Conservation (phyloP, 2,888 invertebrate genomes). For the Aromia moschata region DNA sequence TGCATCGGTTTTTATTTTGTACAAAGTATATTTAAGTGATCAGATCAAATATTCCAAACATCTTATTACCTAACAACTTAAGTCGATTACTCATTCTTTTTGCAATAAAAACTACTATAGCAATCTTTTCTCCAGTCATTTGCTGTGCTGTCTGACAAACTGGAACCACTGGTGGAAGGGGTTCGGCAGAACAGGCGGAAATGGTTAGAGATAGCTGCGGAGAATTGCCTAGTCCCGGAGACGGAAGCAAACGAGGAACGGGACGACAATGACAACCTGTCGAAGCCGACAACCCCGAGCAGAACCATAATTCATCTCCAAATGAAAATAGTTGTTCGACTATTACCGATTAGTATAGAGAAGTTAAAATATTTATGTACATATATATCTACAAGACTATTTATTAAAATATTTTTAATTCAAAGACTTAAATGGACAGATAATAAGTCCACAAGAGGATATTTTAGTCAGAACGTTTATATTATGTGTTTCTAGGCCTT, state of each 20-base stretch:
- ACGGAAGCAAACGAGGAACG: constrained; percentile 43
- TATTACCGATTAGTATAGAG: constrained; percentile 46
- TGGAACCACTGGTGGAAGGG: constrained; percentile 84
- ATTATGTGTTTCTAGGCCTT: constrained; percentile 4
- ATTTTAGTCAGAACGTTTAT: constrained; percentile 19
- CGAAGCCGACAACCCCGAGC: constrained; percentile 54
- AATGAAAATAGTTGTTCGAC: constrained; percentile 40
- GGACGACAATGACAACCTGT: constrained; percentile 57
- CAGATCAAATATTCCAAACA: neutral
- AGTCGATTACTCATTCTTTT: no score
- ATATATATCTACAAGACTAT: constrained; percentile 47
- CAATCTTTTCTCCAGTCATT: constrained; percentile 74
- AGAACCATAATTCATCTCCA: constrained; percentile 40
- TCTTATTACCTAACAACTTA: neutral
- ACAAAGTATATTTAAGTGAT: no score
- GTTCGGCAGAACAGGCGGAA: constrained; percentile 83
- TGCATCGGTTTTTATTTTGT: no score
- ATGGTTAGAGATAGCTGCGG: constrained; percentile 80
- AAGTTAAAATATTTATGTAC: constrained; percentile 36
- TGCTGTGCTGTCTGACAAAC: constrained; percentile 78
- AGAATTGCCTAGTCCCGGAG: constrained; percentile 51
- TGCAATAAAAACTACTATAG: neutral
- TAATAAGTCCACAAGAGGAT: constrained; percentile 22
- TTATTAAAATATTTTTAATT: constrained; percentile 53
- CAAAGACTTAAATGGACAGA: constrained; percentile 48